phyloP scores from a whole-genome alignment of 2,797 vertebrate species.

The Eremophila alpestris region DNA sequence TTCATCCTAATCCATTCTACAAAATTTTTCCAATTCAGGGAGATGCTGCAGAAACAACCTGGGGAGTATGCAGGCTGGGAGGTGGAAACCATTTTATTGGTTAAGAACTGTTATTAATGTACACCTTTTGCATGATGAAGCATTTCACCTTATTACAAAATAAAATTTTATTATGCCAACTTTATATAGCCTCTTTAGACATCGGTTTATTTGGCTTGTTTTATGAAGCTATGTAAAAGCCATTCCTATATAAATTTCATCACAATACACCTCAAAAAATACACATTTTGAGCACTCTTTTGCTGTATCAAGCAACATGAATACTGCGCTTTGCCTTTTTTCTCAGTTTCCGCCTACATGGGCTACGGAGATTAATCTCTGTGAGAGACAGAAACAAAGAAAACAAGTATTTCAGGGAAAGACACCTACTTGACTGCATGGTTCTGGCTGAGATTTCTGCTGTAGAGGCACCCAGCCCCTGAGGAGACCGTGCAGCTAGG shows the following conservation, averaged over 20 bases:
- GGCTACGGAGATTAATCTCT: not conserved
- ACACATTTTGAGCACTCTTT: not conserved
- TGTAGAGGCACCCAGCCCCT: constrained; percentile 94
- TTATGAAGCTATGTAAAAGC: not conserved
- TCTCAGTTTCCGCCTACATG: not conserved
- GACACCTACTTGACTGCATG: constrained; percentile 99
- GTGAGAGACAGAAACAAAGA: not conserved
- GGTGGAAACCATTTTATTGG: not conserved
- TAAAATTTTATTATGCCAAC: not conserved
- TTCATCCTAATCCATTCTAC: not conserved
- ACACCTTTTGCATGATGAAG: not conserved
- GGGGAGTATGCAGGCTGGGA: not conserved
- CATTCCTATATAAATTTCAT: not conserved
- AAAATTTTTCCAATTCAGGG: not conserved
- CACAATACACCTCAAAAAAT: not conserved
- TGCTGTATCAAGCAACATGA: not conserved
- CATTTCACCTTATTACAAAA: not conserved
- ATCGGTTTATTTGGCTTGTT: not conserved
- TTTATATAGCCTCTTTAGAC: not conserved
- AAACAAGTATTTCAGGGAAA: constrained; percentile 76
- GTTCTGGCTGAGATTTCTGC: constrained; percentile 96
- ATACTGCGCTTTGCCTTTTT: not conserved
- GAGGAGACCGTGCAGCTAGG: constrained; percentile 92
- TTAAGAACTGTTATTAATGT: not conserved
- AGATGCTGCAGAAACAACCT: not conserved